Percentiles rank a stretch among this genome's conserved stretches.
Conservation (phyloP, 2,888 invertebrate species). For the Exocentrus adspersus region DNA sequence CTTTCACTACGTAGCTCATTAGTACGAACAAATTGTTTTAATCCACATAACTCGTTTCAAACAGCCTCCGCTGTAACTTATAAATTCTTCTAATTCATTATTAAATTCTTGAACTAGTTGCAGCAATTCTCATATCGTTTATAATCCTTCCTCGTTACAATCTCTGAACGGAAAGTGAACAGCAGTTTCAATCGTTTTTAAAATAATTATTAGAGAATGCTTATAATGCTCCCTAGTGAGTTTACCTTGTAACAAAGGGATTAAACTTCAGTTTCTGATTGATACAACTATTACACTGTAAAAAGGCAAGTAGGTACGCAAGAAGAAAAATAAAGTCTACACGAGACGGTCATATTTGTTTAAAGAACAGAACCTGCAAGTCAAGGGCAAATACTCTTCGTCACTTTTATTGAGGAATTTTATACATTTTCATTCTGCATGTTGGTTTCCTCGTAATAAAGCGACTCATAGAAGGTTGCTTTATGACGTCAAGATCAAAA, state of each 20-base stretch:
- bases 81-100: background rate
- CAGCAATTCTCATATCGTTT: background rate
- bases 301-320: background rate
- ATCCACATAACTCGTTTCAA: background rate
- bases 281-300: background rate
- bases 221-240: too few relatives aligned
- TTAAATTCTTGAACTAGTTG: background rate
- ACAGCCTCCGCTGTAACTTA: background rate
- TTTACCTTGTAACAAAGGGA: too few relatives aligned
- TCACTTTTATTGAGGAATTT: background rate
- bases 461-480: background rate
- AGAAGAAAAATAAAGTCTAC: background rate
- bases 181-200: too few relatives aligned
- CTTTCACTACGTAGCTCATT: background rate
- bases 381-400: background rate
- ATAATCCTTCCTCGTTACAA: too few relatives aligned
- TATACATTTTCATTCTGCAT: conserved; percentile 4
- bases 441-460: conserved; percentile 7
- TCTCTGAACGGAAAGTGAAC: too few relatives aligned
- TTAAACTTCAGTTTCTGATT: too few relatives aligned
- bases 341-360: background rate
- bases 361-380: background rate
- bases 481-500: conserved; percentile 4
- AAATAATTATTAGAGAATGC: too few relatives aligned
- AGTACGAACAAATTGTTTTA: background rate